A percentile compares a stretch with the other conserved stretches of the same genome.
Evolutionary conservation across 1,140 invertebrate genomes (phyloP).

Genomic region (Bathynomus jamesi): DNA sequence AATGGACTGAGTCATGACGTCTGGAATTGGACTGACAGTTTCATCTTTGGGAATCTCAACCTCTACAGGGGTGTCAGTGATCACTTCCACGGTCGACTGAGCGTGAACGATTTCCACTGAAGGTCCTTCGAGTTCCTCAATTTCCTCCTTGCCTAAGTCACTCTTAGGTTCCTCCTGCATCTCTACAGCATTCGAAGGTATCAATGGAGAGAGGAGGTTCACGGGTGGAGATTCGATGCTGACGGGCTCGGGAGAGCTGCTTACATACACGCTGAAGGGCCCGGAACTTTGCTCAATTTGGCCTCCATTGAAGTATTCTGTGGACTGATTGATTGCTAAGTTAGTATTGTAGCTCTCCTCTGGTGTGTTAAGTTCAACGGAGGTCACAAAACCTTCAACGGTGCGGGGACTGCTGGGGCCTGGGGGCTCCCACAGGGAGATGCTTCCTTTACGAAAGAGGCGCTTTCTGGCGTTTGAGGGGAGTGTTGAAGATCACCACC

Average conservation of each 20-base stretch:
- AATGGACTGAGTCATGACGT: background rate
- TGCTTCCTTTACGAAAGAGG: background rate
- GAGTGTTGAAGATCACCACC: too few species aligned
- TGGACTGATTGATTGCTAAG: constrained; percentile 14
- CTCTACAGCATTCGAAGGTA: constrained; percentile 4
- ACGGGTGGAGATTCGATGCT: constrained; percentile 25
- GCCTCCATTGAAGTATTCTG: constrained; percentile 11
- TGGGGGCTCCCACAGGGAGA: constrained; percentile 11
- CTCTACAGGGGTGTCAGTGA: background rate
- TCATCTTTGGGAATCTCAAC: background rate
- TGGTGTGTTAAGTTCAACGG: constrained; percentile 29
- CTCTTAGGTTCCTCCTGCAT: constrained; percentile 13
- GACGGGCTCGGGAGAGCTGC: constrained; percentile 31
- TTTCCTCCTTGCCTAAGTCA: constrained; percentile 3
- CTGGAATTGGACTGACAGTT: background rate
- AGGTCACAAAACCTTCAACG: constrained; percentile 35
- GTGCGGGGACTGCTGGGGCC: constrained; percentile 29
- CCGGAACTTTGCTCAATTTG: constrained; percentile 23
- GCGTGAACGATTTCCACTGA: constrained; percentile 35
- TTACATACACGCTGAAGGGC: constrained; percentile 36
- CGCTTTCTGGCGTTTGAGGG: too few species aligned
- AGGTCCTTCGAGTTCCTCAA: constrained; percentile 1
- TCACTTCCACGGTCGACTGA: constrained; percentile 33
- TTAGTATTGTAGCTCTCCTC: constrained; percentile 23
- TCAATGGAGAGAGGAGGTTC: background rate